These are phyloP conservation scores for Dusona sp. DNA, from an alignment of 2,888 invertebrate species.

Conservation along the genomic window DNA sequence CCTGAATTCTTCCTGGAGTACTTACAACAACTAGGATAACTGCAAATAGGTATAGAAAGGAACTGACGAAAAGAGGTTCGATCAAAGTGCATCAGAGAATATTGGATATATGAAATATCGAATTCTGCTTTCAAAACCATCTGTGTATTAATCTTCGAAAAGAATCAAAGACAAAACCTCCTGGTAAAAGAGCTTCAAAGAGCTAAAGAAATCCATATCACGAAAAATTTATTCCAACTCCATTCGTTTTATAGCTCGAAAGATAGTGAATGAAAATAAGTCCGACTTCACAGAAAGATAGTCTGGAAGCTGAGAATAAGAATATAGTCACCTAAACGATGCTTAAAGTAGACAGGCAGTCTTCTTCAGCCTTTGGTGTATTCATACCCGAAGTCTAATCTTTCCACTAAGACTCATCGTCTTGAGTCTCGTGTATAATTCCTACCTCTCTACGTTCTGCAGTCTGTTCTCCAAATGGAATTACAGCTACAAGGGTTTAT, in stretches of 20 bases:
- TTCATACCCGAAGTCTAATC: neutral
- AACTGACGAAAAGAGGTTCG: neutral
- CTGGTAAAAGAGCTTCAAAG: neutral
- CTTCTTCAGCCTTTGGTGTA: neutral
- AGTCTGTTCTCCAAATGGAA: neutral
- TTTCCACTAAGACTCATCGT: neutral
- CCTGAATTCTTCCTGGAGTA: too few relatives aligned
- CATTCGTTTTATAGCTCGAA: neutral
- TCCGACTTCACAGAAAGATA: neutral
- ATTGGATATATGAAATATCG: neutral
- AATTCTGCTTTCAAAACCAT: neutral
- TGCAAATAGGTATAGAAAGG: neutral
- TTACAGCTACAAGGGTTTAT: neutral
- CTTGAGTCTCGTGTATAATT: neutral
- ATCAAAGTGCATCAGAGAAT: neutral
- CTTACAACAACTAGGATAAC: too few relatives aligned
- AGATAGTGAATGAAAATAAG: neutral
- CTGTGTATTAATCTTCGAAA: neutral
- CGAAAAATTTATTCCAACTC: neutral
- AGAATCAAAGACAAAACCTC: neutral
- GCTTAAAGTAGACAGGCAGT: neutral
- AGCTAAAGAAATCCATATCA: neutral
- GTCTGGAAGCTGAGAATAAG: neutral
- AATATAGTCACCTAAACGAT: neutral
- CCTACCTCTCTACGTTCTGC: neutral